Conservation (phyloP, 2,113 vertebrate genomes). For the Corydoras maculifer region DNA sequence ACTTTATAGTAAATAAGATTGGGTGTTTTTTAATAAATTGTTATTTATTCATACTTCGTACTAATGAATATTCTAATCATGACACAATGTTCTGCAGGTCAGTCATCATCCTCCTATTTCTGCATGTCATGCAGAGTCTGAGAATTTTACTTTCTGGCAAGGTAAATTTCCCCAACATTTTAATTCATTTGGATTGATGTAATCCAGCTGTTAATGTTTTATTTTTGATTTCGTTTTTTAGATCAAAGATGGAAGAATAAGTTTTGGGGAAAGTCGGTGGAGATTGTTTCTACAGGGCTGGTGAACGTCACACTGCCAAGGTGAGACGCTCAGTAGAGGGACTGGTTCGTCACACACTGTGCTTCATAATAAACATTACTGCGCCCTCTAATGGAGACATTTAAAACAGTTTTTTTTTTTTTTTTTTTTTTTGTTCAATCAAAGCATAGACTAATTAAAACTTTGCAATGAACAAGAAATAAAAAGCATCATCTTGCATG, state of each 20-base stretch:
- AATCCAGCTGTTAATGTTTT: background rate
- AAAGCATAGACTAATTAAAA: too few species aligned
- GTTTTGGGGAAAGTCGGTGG: constrained; percentile 92
- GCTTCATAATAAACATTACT: too few species aligned
- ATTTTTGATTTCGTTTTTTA: constrained; percentile 28
- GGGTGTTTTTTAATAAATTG: too few species aligned
- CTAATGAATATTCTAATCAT: too few species aligned
- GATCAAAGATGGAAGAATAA: constrained; percentile 95
- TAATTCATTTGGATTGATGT: background rate
- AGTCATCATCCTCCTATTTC: constrained; percentile 84
- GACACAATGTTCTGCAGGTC: constrained; percentile 59
- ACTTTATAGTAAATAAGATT: too few species aligned
- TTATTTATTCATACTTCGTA: too few species aligned
- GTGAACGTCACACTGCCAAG: constrained; percentile 78
- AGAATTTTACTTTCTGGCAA: constrained; percentile 91
- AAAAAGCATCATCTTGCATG: too few species aligned
- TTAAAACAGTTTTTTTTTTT: too few species aligned
- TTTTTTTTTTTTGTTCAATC: too few species aligned
- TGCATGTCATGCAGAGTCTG: constrained; percentile 79
- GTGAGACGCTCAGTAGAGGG: constrained; percentile 53
- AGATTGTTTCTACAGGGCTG: constrained; percentile 77
- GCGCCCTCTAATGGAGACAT: too few species aligned
- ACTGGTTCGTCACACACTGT: too few species aligned
- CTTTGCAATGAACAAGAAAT: too few species aligned
- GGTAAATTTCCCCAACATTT: constrained; percentile 53